Evolutionary conservation across 1,140 invertebrate genomes (phyloP), one percentile per base, ranked within the genome.

Genomic region (Meloidogyne exigua): DNA sequence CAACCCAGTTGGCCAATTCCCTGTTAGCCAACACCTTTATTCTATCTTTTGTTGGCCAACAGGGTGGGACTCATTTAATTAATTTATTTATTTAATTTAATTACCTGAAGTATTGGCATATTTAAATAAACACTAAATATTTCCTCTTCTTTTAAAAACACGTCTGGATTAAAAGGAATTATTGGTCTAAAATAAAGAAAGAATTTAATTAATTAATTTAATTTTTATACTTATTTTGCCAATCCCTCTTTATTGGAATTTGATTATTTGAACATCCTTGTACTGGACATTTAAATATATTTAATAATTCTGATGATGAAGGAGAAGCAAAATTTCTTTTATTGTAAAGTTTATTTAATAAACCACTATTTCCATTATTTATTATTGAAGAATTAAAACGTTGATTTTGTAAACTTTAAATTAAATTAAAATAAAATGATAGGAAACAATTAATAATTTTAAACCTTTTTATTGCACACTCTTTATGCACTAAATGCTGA

Each of bases 81-180:
- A 32, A 32, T 3, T 49, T 49, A 49, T 49, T 49, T 49, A 57
- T n/a, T 57, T 9, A n/a, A n/a, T 57, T 57, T 5, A 57, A 57
- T 15, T 44, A 57, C 49, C n/a, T 57, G 49, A 57, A 57, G 49
- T n/a, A 57, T 57, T 57, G 49, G 49, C 49, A 57, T 57, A 57
- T 18, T n/a, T n/a, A 57, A n/a, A 57, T n/a, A 57, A 57, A 57
- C 49, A 57, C 49, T 57, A 57, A n/a, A 57, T n/a, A 57, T 57
- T 57, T 57, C 49, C 18, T 57, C 49, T 57, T 57, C 49, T 57
- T 57, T 57, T n/a, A 57, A 57, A 57, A 57, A 57, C 7, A 57
- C 21, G 7, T 57, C n/a, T n/a, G 18, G 5, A 57, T 5, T 57
- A 21, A 57, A 57, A 57, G 49, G 49, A 57, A 57, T n/a, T 57